phyloP scores from a whole-genome alignment of 2,113 vertebrate species.

The Lanius ludovicianus region DNA sequence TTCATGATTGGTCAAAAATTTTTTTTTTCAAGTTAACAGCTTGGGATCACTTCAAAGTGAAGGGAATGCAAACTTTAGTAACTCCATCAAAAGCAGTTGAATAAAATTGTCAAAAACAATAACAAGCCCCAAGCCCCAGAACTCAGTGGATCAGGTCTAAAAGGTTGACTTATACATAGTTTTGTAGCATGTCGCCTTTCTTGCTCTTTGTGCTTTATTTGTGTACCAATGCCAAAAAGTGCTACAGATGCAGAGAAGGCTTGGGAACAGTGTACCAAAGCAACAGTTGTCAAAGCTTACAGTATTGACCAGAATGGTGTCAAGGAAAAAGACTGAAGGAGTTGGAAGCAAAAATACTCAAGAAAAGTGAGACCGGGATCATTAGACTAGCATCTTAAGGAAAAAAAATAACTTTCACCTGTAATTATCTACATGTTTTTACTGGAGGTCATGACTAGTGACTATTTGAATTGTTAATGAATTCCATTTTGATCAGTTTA shows the following conservation, averaged over 20 bases:
- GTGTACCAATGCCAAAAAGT: background rate
- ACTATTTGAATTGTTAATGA: background rate
- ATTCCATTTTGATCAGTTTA: background rate
- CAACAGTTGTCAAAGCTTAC: background rate
- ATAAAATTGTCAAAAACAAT: background rate
- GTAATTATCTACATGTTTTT: background rate
- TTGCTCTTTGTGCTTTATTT: background rate
- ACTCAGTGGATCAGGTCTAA: background rate
- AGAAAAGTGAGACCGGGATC: background rate
- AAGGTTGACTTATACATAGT: background rate
- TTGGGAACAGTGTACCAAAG: background rate
- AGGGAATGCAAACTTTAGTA: background rate
- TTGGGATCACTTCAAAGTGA: background rate
- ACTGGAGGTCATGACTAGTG: background rate
- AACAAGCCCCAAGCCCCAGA: background rate
- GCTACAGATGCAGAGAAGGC: background rate
- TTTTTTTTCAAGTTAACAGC: background rate
- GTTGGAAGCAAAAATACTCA: background rate
- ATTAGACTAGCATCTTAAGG: background rate
- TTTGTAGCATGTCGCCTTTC: background rate
- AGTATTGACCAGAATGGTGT: background rate
- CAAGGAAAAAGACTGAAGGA: background rate
- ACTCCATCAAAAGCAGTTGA: background rate
- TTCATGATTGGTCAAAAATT: background rate
- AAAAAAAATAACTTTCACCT: background rate